Conservation (phyloP, 1,140 invertebrate species). For the Sycobia sp. region DNA sequence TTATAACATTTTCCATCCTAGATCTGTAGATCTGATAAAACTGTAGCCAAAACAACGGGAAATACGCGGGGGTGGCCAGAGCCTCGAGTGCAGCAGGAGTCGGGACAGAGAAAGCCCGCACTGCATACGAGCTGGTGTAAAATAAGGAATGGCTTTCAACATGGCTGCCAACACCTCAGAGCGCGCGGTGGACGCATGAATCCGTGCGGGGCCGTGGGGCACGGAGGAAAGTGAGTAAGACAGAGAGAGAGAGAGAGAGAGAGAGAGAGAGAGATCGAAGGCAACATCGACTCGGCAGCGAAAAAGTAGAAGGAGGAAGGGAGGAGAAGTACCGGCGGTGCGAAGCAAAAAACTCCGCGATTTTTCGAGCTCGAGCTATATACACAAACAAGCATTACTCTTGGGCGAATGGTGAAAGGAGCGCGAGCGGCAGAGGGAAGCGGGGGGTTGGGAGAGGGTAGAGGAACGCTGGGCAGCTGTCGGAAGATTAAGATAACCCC, state of each 20-base stretch:
- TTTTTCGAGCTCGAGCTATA: conserved; percentile 31
- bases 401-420: not conserved
- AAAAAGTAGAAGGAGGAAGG: not conserved
- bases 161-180: conserved; percentile 31
- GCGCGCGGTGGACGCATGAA: not conserved
- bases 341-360: conserved; percentile 38
- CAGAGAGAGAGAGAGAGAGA: not conserved
- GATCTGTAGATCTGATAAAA: too few species aligned
- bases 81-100: too few species aligned
- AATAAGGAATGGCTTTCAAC: conserved; percentile 30
- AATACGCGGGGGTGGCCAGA: too few species aligned
- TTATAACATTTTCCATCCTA: too few species aligned
- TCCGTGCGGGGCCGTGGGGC: too few species aligned
- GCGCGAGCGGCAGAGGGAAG: conserved; percentile 1
- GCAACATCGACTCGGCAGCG: too few species aligned
- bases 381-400: not conserved
- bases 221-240: too few species aligned
- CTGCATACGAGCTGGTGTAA: too few species aligned
- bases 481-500: conserved; percentile 63
- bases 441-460: conserved; percentile 34
- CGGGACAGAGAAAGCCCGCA: too few species aligned
- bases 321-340: not conserved
- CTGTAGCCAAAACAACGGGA: too few species aligned
- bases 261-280: too few species aligned
- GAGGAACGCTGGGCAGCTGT: conserved; percentile 60